phyloP scores from a whole-genome alignment of 1,140 invertebrate genomes.

The Papilio glaucus region DNA sequence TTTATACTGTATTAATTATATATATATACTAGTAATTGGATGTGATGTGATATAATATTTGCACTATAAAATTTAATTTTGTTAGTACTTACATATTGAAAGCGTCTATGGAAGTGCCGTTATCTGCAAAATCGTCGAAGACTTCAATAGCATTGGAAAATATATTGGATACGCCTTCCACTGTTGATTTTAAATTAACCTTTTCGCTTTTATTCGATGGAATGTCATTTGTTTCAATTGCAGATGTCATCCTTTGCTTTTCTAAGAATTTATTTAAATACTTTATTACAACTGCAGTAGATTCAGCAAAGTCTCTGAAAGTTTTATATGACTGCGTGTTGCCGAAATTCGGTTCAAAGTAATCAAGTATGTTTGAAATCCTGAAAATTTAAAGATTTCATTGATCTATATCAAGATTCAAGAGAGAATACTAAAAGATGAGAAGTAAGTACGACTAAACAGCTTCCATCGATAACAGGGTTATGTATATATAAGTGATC shows the following conservation, averaged over 20 bases:
- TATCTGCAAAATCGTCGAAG: slow-evolving; percentile 48
- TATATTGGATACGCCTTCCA: slow-evolving; percentile 52
- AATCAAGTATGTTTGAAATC: slow-evolving; percentile 62
- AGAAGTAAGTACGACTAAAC: too few relatives aligned
- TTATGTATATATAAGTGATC: too few relatives aligned
- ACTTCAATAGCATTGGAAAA: slow-evolving; percentile 53
- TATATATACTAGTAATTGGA: too few relatives aligned
- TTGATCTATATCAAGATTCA: too few relatives aligned
- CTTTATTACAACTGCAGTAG: slow-evolving; percentile 50
- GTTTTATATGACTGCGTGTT: slow-evolving; percentile 68
- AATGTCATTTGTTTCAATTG: slow-evolving; percentile 35
- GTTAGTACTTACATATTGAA: slow-evolving; percentile 66
- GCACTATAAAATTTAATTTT: neutral
- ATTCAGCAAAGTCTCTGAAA: slow-evolving; percentile 58
- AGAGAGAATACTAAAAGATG: too few relatives aligned
- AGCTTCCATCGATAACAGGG: too few relatives aligned
- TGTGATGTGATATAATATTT: neutral
- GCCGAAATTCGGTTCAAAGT: slow-evolving; percentile 70
- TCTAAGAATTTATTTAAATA: slow-evolving; percentile 63
- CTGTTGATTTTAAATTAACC: slow-evolving; percentile 33
- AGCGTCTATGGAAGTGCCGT: slow-evolving; percentile 48
- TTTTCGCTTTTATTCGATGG: slow-evolving; percentile 32
- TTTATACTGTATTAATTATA: too few relatives aligned
- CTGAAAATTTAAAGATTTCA: slow-evolving; percentile 45
- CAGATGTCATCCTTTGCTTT: slow-evolving; percentile 40